Evolutionary conservation across 2,113 vertebrate species (phyloP).

Genomic region (Amazona vittata): DNA sequence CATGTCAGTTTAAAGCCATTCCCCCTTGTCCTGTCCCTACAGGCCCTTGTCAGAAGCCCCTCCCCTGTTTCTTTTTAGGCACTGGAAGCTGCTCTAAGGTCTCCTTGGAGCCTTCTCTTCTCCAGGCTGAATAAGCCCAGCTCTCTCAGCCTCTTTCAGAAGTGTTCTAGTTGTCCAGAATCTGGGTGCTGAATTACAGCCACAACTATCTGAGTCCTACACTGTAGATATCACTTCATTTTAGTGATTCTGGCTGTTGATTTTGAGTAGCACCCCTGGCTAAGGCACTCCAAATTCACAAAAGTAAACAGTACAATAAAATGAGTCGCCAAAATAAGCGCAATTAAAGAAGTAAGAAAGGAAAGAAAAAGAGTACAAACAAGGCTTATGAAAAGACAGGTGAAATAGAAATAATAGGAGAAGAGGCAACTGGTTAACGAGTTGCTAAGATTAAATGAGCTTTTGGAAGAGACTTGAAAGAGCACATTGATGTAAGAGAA

Average conservation of each 20-base stretch:
- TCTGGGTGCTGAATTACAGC: not conserved
- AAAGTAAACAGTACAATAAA: not conserved
- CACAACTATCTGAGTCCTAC: not conserved
- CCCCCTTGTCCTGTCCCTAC: not conserved
- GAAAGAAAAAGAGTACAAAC: not conserved
- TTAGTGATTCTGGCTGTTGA: not conserved
- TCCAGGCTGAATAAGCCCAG: not conserved
- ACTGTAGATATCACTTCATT: not conserved
- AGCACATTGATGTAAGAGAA: not conserved
- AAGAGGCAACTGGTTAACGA: not conserved
- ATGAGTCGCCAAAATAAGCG: not conserved
- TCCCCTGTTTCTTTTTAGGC: not conserved
- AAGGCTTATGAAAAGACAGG: not conserved
- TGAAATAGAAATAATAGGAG: conserved; percentile 3
- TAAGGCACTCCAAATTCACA: not conserved
- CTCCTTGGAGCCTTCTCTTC: not conserved
- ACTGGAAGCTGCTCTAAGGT: not conserved
- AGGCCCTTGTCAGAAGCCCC: not conserved
- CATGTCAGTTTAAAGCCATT: not conserved
- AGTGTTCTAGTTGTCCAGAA: not conserved
- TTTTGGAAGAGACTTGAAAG: conserved; percentile 42
- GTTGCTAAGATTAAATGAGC: conserved; percentile 27
- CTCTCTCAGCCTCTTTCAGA: not conserved
- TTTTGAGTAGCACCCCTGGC: not conserved
- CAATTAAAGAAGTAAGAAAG: not conserved